phyloP scores from a whole-genome alignment of 2,797 vertebrate genomes.

The Telmatherina bonti region DNA sequence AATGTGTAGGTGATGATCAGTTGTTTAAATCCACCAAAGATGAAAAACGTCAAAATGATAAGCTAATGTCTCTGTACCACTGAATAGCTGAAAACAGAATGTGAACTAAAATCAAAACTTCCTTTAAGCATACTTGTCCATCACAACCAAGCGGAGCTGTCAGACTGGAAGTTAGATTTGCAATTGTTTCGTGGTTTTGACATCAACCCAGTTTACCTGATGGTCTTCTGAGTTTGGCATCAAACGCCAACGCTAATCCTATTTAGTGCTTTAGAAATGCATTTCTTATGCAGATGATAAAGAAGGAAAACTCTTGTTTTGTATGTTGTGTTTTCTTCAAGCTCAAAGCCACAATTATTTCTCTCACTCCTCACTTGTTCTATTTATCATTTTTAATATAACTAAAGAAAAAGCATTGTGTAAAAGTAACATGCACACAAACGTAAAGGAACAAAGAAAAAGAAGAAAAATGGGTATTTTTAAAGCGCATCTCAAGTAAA shows the following conservation, averaged over 20 bases:
- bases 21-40: not conserved
- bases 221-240: not conserved
- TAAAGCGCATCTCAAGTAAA: too few relatives aligned
- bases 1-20: not conserved
- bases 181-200: not conserved
- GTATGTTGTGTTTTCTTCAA: not conserved
- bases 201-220: not conserved
- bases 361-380: not conserved
- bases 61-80: not conserved
- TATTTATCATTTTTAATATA: too few relatives aligned
- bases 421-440: not conserved
- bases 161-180: not conserved
- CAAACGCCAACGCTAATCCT: not conserved
- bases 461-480: not conserved
- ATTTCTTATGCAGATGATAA: not conserved
- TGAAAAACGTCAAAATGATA: not conserved
- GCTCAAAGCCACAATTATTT: not conserved
- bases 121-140: not conserved
- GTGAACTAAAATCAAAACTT: too few relatives aligned
- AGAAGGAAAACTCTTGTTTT: not conserved
- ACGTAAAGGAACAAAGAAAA: not conserved
- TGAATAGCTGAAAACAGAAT: not conserved
- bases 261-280: not conserved
- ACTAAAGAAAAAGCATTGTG: too few relatives aligned
- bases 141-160: not conserved